Conservation (phyloP, 2,113 vertebrate species). For the Daubentonia madagascariensis region DNA sequence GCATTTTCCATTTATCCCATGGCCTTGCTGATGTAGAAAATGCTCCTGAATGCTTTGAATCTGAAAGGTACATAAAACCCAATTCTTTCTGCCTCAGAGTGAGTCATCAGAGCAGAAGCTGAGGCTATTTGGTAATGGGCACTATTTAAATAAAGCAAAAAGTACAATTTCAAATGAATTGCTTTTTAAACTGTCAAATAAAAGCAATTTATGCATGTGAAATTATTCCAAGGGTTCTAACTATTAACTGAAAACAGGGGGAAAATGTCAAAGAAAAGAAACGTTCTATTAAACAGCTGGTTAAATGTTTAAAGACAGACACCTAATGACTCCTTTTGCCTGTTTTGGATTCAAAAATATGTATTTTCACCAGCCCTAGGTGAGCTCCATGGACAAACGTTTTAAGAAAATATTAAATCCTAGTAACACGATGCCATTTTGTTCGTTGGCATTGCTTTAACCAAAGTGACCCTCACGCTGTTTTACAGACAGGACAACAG, state of each 20-base stretch:
- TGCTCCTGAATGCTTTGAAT: not conserved
- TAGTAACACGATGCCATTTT: not conserved
- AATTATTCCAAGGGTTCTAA: conserved; percentile 50
- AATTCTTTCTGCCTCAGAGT: not conserved
- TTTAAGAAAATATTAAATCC: not conserved
- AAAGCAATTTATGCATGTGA: conserved; percentile 53
- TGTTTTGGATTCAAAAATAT: not conserved
- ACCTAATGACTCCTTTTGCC: not conserved
- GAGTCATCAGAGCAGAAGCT: not conserved
- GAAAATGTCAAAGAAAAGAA: conserved; percentile 6
- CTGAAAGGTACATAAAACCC: not conserved
- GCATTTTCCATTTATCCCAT: not conserved
- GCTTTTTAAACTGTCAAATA: conserved; percentile 71
- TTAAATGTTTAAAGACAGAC: not conserved
- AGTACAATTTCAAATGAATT: conserved; percentile 17
- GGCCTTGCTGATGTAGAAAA: not conserved
- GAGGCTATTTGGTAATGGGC: conserved; percentile 7
- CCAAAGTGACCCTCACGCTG: not conserved
- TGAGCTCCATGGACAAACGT: not conserved
- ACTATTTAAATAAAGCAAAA: conserved; percentile 66
- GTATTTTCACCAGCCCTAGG: not conserved
- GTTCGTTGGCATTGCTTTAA: not conserved
- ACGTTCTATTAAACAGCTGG: not conserved
- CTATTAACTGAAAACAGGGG: conserved; percentile 48
- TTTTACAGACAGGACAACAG: not conserved